Evolutionary conservation across 2,888 invertebrate species (phyloP).

Genomic region (Lepidochrysops patricia): DNA sequence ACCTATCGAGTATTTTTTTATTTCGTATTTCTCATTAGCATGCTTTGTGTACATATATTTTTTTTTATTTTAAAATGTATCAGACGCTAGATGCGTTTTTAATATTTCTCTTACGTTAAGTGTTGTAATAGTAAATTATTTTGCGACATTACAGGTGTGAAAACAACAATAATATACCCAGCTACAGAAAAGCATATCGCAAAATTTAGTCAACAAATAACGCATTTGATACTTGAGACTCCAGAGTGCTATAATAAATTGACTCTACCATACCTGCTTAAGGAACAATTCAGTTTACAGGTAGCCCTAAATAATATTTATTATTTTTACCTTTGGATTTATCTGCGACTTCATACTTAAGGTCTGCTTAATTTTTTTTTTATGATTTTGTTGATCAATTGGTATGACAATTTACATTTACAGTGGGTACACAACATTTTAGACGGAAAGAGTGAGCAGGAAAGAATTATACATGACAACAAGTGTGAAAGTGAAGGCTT

Average conservation of each 20-base stretch:
- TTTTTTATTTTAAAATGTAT: too few relatives aligned
- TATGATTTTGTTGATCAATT: too few relatives aligned
- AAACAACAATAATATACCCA: constrained; percentile 92
- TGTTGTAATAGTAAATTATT: too few relatives aligned
- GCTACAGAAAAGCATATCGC: constrained; percentile 93
- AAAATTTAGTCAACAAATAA: constrained; percentile 85
- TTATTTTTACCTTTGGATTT: too few relatives aligned
- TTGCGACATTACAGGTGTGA: constrained; percentile 87
- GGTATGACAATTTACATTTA: constrained; percentile 14
- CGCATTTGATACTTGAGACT: constrained; percentile 88
- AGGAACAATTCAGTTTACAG: constrained; percentile 85
- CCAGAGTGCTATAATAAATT: constrained; percentile 84
- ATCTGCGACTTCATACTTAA: too few relatives aligned
- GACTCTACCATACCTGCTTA: constrained; percentile 83
- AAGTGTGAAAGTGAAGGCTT: constrained; percentile 86
- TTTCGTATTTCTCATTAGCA: too few relatives aligned
- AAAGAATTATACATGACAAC: constrained; percentile 84
- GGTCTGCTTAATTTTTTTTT: too few relatives aligned
- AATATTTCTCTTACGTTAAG: too few relatives aligned
- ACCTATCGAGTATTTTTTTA: constrained; percentile 13
- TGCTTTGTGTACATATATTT: too few relatives aligned
- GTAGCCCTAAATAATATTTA: constrained; percentile 60
- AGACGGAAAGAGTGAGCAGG: constrained; percentile 91
- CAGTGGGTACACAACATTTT: constrained; percentile 99
- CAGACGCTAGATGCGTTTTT: too few relatives aligned